Percentiles rank a stretch among this genome's conserved stretches.
phyloP scores from a whole-genome alignment of 1,140 invertebrate genomes.

The Temnothorax curvispinosus region DNA sequence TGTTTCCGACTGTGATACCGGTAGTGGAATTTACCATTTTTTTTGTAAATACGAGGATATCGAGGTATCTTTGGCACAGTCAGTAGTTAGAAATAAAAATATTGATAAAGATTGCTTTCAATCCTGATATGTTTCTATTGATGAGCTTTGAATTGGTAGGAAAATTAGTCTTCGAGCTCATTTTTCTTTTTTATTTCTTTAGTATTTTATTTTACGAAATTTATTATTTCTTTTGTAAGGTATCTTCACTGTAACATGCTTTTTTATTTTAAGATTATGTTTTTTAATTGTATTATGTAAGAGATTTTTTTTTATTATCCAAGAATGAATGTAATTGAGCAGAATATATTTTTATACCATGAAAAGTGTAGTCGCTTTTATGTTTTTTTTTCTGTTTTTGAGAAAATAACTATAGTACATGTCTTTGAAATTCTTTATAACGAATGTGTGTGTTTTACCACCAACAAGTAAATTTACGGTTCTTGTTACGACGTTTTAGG shows the following conservation, averaged over 20 bases:
- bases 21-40: background rate
- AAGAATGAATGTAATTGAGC: background rate
- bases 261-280: background rate
- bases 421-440: background rate
- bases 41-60: background rate
- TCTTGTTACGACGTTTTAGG: background rate
- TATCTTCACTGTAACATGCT: background rate
- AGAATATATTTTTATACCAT: background rate
- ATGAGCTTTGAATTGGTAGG: background rate
- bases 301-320: background rate
- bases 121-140: background rate
- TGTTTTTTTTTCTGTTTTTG: background rate
- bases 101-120: background rate
- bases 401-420: background rate
- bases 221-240: background rate
- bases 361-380: background rate
- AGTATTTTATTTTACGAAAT: background rate
- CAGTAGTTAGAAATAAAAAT: conserved; percentile 15
- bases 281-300: background rate
- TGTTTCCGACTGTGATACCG: background rate
- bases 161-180: background rate
- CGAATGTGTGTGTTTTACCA: background rate
- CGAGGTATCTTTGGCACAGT: background rate
- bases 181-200: background rate
- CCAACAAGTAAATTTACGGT: background rate